Conservation (phyloP, 2,888 invertebrate genomes). For the Exocentrus adspersus region DNA sequence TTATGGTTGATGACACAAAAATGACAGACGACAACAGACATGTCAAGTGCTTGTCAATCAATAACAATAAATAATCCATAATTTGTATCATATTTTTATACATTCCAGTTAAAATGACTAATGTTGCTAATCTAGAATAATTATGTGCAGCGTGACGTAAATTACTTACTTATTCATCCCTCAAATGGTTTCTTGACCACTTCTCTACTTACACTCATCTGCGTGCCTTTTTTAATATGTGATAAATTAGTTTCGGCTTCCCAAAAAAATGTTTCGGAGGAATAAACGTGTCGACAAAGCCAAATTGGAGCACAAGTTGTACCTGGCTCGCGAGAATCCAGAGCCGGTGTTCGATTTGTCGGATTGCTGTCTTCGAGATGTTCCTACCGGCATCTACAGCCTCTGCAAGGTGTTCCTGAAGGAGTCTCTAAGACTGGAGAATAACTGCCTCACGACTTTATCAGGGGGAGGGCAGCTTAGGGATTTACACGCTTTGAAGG, state of each 20-base stretch:
- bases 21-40: no score
- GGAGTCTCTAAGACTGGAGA: conserved; percentile 72
- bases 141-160: background rate
- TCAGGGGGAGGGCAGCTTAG: conserved; percentile 77
- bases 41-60: no score
- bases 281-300: conserved; percentile 67
- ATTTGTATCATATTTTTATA: no score
- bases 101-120: background rate
- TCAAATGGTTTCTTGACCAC: conserved; percentile 15
- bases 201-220: background rate
- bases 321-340: conserved; percentile 79
- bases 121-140: no score
- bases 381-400: conserved; percentile 82
- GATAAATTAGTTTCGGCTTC: conserved; percentile 4
- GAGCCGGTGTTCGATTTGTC: conserved; percentile 84
- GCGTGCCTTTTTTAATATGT: conserved; percentile 18
- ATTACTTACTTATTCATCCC: background rate
- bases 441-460: conserved; percentile 76
- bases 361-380: conserved; percentile 76
- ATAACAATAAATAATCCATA: no score
- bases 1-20: no score
- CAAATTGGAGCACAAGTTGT: conserved; percentile 70
- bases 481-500: conserved; percentile 74
- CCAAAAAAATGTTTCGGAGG: conserved; percentile 55
- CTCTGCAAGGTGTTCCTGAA: conserved; percentile 86